phyloP scores from a whole-genome alignment of 2,113 vertebrate species.

The Austrofundulus limnaeus region DNA sequence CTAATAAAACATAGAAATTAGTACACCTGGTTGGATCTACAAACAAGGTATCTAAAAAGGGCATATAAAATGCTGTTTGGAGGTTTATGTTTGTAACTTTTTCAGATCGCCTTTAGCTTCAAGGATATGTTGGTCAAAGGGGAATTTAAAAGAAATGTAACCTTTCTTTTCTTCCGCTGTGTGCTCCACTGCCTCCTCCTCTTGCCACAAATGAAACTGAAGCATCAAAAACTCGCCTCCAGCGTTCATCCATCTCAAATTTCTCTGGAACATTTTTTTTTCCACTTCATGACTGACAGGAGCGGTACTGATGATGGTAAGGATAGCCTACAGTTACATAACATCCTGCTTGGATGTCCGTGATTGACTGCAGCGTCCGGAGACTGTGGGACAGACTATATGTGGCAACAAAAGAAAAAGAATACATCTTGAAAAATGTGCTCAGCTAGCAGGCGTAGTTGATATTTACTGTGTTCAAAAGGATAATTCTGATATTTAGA shows the following conservation, averaged over 20 bases:
- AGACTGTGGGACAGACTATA: not conserved
- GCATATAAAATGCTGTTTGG: conserved; percentile 1
- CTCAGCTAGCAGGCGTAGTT: not conserved
- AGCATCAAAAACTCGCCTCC: conserved; percentile 33
- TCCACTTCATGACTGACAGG: conserved; percentile 33
- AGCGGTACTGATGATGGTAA: conserved; percentile 24
- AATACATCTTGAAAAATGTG: not conserved
- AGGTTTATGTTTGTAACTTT: not conserved
- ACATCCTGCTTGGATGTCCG: conserved; percentile 13
- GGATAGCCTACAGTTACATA: conserved; percentile 23
- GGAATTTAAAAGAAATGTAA: conserved; percentile 30
- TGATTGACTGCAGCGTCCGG: conserved; percentile 17
- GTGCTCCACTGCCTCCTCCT: conserved; percentile 21
- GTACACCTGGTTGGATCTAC: not conserved
- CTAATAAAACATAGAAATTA: not conserved
- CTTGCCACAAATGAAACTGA: conserved; percentile 33
- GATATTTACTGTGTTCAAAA: no score
- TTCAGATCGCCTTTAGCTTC: conserved; percentile 25
- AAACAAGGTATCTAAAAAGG: not conserved
- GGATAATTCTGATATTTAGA: no score
- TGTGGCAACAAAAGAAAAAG: not conserved
- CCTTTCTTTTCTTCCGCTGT: conserved; percentile 16
- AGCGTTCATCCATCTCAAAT: conserved; percentile 30
- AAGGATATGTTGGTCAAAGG: conserved; percentile 29
- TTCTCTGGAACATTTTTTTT: conserved; percentile 27